Evolutionary conservation across 2,888 invertebrate genomes (phyloP).

Genomic region (Drosophila merina): DNA sequence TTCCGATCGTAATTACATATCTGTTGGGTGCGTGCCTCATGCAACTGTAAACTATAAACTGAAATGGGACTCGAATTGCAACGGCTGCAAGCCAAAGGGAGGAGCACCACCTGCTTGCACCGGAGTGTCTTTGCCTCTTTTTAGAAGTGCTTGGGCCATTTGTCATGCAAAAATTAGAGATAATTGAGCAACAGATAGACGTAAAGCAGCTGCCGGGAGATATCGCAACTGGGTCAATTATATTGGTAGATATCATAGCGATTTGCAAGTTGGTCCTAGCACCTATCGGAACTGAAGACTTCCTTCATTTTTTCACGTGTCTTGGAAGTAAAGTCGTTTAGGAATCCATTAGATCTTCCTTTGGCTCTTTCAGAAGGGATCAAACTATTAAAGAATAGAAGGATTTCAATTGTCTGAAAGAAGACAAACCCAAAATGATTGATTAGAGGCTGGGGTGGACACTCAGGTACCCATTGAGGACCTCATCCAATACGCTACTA

Average conservation of each 20-base stretch:
- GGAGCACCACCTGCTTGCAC: constrained; percentile 49
- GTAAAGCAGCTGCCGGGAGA: not conserved
- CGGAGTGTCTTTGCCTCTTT: constrained; percentile 1
- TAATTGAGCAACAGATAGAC: not conserved
- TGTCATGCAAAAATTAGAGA: constrained; percentile 45
- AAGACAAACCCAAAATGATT: constrained; percentile 55
- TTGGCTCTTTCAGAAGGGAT: constrained; percentile 6
- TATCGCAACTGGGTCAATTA: too few species aligned
- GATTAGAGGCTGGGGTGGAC: constrained; percentile 53
- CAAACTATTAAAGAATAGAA: constrained; percentile 19
- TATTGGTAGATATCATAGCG: not conserved
- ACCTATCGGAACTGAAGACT: not conserved
- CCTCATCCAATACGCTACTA: constrained; percentile 26
- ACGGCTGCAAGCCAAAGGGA: constrained; percentile 51
- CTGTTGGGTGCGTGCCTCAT: constrained; percentile 53
- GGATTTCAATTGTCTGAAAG: constrained; percentile 13
- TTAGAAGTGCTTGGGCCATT: constrained; percentile 8
- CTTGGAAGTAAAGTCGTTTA: constrained; percentile 7
- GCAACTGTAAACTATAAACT: constrained; percentile 67
- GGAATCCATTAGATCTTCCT: constrained; percentile 21
- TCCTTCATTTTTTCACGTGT: not conserved
- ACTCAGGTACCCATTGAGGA: constrained; percentile 42
- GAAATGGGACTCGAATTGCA: constrained; percentile 61
- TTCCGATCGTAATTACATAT: constrained; percentile 61
- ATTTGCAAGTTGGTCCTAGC: not conserved